These are phyloP conservation scores for Fratercula arctica DNA, from an alignment of 2,797 vertebrate genomes.

Conservation along the genomic window DNA sequence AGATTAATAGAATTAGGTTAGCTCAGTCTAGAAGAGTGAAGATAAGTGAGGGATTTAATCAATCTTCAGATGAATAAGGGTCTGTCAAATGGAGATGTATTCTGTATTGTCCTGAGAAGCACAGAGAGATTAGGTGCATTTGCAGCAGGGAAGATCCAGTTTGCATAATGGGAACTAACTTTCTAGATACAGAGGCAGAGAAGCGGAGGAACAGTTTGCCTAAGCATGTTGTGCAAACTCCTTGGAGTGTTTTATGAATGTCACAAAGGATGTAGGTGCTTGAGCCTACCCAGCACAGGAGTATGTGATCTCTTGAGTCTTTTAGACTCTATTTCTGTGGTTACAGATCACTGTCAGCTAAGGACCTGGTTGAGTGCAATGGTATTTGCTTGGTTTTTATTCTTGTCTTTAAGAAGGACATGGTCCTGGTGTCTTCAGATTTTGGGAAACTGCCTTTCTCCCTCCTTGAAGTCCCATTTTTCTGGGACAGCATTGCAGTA, in stretches of 20 bases:
- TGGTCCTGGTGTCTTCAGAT: neutral
- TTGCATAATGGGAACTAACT: neutral
- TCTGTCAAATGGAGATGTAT: neutral
- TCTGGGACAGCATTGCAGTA: neutral
- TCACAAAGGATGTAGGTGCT: neutral
- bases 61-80: neutral
- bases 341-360: neutral
- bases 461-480: neutral
- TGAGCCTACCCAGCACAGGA: neutral
- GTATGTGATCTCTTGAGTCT: neutral
- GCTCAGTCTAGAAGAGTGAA: neutral
- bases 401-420: neutral
- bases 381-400: neutral
- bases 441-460: neutral
- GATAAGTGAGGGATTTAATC: constrained; percentile 11
- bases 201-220: neutral
- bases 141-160: neutral
- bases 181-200: neutral
- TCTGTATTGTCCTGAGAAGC: neutral
- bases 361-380: neutral
- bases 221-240: neutral
- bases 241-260: neutral
- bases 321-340: neutral
- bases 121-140: neutral
- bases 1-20: constrained; percentile 5